Base-by-base conservation (phyloP, 2,113 vertebrate genomes). In the Hymenochirus boettgeri region DNA sequence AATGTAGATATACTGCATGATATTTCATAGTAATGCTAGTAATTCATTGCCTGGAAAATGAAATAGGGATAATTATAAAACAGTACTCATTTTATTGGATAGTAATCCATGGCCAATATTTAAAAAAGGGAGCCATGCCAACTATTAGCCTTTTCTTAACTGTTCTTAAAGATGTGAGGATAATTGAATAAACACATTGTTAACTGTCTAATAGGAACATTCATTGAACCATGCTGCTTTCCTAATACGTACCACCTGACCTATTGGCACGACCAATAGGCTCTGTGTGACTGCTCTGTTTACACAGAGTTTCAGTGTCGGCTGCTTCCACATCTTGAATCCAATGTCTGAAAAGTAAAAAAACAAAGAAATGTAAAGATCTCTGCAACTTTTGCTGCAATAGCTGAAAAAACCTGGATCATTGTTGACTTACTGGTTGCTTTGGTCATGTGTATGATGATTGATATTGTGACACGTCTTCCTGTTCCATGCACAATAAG, bases 401-500 rank as follows among this genome's bases (percentile, higher is more conserved):
- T 25, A 7, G 19, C 17, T n/a, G n/a, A 5, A 7, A 15, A n/a
- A 42, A 7, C 15, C 5, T 3, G 7, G 2, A 17, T 45, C 21
- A 25, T 23, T 10, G 15, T 2, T 5, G 26, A 69, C 85, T 86
- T 61, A 89, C 87, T 71, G 74, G 22, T 71, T 8, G 19, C 45
- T 73, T 0, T n/a, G 4, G 0, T 3, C 53, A 0, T 59, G 69
- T 8, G 10, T 35, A 64, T 71, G 65, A 0, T 23, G 62, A 48
- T 51, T 2, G 60, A 80, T 1, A 33, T 74, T 85, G n/a, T 22
- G 76, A 71, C 96, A 99, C 62, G 76, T 75, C 1, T 72, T 82
- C 46, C 77, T 77, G 3, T 72, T 88, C 96, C 96, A 99, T 6
- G 88, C 93, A 0, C 95, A 99, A 85, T 95, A 97, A 4, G 96